A percentile compares a stretch with the other conserved stretches of the same genome.
phyloP scores from a whole-genome alignment of 2,113 vertebrate species.

The Psammodynastes pulverulentus region DNA sequence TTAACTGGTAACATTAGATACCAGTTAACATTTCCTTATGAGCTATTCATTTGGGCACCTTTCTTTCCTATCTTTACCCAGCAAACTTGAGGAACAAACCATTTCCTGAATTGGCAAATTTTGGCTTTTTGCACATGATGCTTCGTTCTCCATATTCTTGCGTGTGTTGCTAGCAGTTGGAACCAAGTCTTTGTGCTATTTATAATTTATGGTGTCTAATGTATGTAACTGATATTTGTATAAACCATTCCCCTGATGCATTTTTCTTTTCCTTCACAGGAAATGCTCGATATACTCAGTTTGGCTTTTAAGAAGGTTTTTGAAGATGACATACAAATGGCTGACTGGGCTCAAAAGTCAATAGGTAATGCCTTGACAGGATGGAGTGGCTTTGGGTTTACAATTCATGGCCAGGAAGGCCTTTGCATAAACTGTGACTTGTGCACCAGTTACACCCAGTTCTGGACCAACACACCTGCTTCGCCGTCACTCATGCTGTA shows the following conservation, averaged over 20 bases:
- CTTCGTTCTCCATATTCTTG: neutral
- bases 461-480: too few relatives aligned
- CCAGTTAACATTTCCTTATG: neutral
- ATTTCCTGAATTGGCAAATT: neutral
- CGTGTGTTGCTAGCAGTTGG: neutral
- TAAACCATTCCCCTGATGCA: neutral
- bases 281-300: neutral
- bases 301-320: constrained; percentile 27
- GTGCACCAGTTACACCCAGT: neutral
- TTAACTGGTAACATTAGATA: neutral
- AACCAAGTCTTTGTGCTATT: neutral
- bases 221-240: neutral
- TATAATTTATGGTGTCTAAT: neutral
- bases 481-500: too few relatives aligned
- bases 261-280: neutral
- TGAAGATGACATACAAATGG: constrained; percentile 29
- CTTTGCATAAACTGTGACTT: neutral
- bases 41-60: neutral
- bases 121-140: neutral
- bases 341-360: constrained; percentile 34
- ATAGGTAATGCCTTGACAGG: constrained; percentile 7
- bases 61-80: neutral
- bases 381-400: neutral
- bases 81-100: neutral
- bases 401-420: neutral